A percentile compares a stretch with the other conserved stretches of the same genome.
These are phyloP conservation scores for Cinclus mexicanus DNA, from an alignment of 2,113 vertebrate genomes.

Conservation along the genomic window DNA sequence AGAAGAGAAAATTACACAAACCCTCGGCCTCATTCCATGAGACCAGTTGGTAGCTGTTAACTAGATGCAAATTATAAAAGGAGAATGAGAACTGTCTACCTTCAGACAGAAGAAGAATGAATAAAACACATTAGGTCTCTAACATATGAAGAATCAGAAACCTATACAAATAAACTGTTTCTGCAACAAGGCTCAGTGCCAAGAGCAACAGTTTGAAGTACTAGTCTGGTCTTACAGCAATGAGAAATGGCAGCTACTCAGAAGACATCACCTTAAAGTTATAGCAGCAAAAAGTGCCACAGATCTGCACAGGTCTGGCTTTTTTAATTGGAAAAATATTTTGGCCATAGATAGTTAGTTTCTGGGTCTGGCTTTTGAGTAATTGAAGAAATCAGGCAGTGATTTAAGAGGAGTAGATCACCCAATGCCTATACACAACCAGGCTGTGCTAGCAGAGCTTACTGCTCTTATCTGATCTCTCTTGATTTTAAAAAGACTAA, in stretches of 20 bases:
- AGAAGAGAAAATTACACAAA: conserved; percentile 48
- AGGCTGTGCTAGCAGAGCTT: not conserved
- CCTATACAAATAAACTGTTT: conserved; percentile 58
- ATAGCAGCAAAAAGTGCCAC: not conserved
- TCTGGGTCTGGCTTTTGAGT: not conserved
- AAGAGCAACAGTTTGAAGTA: conserved; percentile 40
- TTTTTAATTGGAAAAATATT: conserved; percentile 16
- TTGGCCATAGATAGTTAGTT: conserved; percentile 25
- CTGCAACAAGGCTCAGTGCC: conserved; percentile 41
- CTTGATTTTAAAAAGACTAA: not conserved
- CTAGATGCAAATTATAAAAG: conserved; percentile 50
- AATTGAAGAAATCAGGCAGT: not conserved
- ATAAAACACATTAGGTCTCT: conserved; percentile 54
- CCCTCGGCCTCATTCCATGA: not conserved
- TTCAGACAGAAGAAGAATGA: conserved; percentile 55
- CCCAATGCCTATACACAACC: not conserved
- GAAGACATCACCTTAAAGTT: conserved; percentile 44
- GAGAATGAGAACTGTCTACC: conserved; percentile 41
- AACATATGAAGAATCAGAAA: conserved; percentile 46
- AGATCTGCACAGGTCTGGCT: not conserved
- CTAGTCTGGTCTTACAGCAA: conserved; percentile 13
- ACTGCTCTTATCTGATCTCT: conserved; percentile 6
- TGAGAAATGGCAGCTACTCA: conserved; percentile 39
- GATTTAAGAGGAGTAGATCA: conserved; percentile 37
- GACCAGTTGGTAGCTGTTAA: conserved; percentile 58